Evolutionary conservation across 1,140 invertebrate genomes (phyloP), one percentile per base, ranked within the genome.

Genomic region (Oreohelix idahoensis): DNA sequence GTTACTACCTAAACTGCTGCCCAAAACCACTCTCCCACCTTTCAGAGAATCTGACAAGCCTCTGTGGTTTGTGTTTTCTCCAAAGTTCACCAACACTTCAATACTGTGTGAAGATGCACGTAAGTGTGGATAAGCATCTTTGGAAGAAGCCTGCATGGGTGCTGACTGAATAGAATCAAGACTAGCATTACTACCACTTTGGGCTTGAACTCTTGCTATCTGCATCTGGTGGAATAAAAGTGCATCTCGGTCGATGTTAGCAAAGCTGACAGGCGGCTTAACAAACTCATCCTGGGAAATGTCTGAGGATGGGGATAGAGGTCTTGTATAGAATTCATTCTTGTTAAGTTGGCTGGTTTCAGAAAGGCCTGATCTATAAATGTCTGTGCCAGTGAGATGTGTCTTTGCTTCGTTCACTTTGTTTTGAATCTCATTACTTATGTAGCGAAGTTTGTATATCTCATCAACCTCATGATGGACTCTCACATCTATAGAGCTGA

Each of bases 201-300:
- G 84, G 42, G 78, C 83, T 63, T 87, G 88, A 17, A 87, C 87
- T 32, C 89, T 63, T 1, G 88, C 87, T 84, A 90, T 84, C 83
- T 91, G 89, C 90, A 91, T 91, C 77, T 90, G 87, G 84, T 91
- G 89, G 81, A 91, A 91, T 39, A 91, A 78, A 26, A 91, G 82
- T 32, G 90, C 90, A 87, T 91, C 90, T 23, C 90, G 83, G 83
- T 91, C 90, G 66, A 91, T 87, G 84, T 88, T 86, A 32, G 77
- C 38, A 20, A 42, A 81, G 26, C 75, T 81, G 39, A 88, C 80
- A 26, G 87, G 86, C 32, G 86, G 86, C 66, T 87, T 88, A 13
- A 79, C 51, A 45, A 89, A 87, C 38, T 91, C 89, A 66, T 89
- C 88, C 35, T 89, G 66, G 20, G 89, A 90, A 78, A 88, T 86